Evolutionary conservation across 2,797 vertebrate genomes (phyloP), one percentile per base, ranked within the genome.

Genomic region (Rhinichthys osculus): DNA sequence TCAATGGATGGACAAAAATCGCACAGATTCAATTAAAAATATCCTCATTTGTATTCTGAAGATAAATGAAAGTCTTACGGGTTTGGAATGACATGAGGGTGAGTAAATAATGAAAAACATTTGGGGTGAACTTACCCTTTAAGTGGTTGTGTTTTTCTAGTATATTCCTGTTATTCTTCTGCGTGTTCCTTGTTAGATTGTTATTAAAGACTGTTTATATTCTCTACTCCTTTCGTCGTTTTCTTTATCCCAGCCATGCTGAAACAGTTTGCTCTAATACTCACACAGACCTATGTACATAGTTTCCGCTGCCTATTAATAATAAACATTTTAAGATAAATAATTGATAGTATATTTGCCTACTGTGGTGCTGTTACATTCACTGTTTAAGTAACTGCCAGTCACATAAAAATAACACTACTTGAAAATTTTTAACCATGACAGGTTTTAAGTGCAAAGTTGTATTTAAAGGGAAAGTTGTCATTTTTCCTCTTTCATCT

Each of bases 291-390:
- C 14, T 50, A 59, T 47, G 50, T 81, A 83, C 69, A 44, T 54
- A 33, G n/a, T 54, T 77, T 62, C 17, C 35, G 16, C 74, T 80
- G 33, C 50, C 19, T 62, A 77, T 77, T 78, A 86, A 88, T 88
- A 84, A 83, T 77, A 85, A 23, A 76, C 40, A 47, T 16, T 70
- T 42, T 33, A 11, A 38, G 42, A 27, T 89, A 44, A 85, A 89
- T 83, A 52, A 87, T 87, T 79, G 40, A 89, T 85, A 30, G 64
- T 11, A 42, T 80, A 33, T 72, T 85, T 83, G 67, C 85, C 82
- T 85, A 80, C 70, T 79, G 76, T 52, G 57, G 57, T 33, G 50
- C 13, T 76, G 44, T 40, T 67, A 35, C 13, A 79, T 17, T 44
- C 14, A 44, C 7, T n/a, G 59, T 27, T 64, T 64, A 30, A 27